Conservation (phyloP, 2,888 invertebrate species). For the Eucera pruinosa region DNA sequence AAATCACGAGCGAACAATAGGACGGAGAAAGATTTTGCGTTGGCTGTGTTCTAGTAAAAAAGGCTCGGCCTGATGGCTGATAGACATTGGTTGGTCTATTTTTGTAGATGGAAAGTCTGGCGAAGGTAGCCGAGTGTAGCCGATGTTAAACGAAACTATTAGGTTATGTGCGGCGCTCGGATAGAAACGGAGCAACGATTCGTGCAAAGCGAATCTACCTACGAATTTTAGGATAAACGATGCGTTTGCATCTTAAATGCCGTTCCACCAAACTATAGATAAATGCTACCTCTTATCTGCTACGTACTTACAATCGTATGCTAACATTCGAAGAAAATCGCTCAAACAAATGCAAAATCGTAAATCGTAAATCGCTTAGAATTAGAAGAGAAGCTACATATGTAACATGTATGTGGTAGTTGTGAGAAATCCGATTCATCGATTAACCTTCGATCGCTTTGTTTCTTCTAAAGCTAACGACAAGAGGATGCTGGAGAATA, state of each 20-base stretch:
- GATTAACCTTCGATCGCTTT: too few species aligned
- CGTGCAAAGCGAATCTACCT: not conserved
- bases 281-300: too few species aligned
- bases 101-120: conserved; percentile 47
- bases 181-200: not conserved
- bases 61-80: not conserved
- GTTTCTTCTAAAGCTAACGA: too few species aligned
- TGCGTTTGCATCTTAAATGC: not conserved
- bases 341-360: too few species aligned
- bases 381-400: not conserved
- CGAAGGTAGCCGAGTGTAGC: conserved; percentile 43
- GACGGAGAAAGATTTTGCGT: not conserved
- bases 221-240: not conserved
- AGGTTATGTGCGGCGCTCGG: conserved; percentile 27
- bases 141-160: conserved; percentile 49
- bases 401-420: too few species aligned
- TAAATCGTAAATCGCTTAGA: not conserved
- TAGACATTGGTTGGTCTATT: conserved; percentile 44
- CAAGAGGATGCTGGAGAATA: too few species aligned
- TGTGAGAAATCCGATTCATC: too few species aligned
- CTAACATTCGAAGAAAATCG: too few species aligned
- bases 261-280: too few species aligned
- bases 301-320: too few species aligned
- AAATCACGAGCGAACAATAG: not conserved
- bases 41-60: conserved; percentile 1